Percentiles rank a stretch among this genome's conserved stretches.
Evolutionary conservation across 2,113 vertebrate species (phyloP).

Genomic region (Dicrurus megarhynchus): DNA sequence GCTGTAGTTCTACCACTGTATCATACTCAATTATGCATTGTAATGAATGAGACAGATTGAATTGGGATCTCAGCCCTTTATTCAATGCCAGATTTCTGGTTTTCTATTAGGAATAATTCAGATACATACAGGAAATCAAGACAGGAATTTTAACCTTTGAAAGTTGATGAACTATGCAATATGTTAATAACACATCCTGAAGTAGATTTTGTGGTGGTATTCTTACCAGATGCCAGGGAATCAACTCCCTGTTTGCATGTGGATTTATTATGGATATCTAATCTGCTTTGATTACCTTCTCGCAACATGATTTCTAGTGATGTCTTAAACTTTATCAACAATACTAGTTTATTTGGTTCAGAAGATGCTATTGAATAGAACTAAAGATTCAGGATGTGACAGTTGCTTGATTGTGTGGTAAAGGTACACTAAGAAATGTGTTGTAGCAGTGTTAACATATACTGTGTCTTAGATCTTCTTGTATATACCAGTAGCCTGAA

Average conservation of each 20-base stretch:
- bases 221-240: not conserved
- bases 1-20: not conserved
- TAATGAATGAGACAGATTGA: not conserved
- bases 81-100: not conserved
- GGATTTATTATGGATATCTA: not conserved
- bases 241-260: not conserved
- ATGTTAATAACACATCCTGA: not conserved
- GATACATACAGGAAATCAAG: not conserved
- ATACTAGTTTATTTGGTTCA: not conserved
- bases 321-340: not conserved
- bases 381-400: not conserved
- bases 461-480: not conserved
- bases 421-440: not conserved
- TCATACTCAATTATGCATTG: not conserved
- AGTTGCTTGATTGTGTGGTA: not conserved
- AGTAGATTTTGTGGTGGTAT: slow-evolving; percentile 15
- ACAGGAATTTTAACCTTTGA: not conserved
- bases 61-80: not conserved
- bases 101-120: not conserved
- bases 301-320: not conserved
- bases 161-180: not conserved
- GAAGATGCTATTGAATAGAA: not conserved
- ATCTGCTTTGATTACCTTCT: not conserved
- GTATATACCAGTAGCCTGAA: not conserved
- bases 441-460: not conserved